A percentile compares a stretch with the other conserved stretches of the same genome.
phyloP scores from a whole-genome alignment of 2,888 invertebrate genomes.

The Synergus itoensis region DNA sequence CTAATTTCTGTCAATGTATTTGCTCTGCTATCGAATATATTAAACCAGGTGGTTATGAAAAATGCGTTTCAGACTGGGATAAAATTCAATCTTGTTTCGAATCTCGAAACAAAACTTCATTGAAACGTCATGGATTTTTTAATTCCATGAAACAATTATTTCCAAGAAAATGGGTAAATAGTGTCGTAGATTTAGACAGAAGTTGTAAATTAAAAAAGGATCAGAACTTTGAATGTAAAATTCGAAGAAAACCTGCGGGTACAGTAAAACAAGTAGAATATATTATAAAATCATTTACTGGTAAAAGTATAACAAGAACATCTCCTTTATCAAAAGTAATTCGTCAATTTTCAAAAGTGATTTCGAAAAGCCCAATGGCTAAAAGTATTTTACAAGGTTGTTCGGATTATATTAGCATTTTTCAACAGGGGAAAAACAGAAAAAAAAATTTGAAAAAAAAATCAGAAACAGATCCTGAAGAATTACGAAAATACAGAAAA shows the following conservation, averaged over 20 bases:
- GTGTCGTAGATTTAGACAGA: neutral
- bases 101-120: neutral
- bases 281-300: neutral
- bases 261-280: neutral
- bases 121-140: neutral
- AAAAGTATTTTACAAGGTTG: neutral
- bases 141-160: neutral
- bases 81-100: neutral
- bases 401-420: constrained; percentile 1
- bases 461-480: neutral
- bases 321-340: neutral
- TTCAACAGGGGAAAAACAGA: neutral
- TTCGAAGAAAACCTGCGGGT: neutral
- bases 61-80: neutral
- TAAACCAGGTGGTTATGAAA: constrained; percentile 13
- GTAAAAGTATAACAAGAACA: neutral
- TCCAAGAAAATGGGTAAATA: neutral
- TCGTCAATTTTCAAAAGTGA: neutral
- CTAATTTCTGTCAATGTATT: neutral
- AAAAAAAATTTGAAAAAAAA: neutral
- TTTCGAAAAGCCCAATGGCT: neutral
- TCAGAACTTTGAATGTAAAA: neutral
- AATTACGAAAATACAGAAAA: neutral
- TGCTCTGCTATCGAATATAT: constrained; percentile 3
- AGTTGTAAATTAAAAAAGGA: constrained; percentile 5